These are phyloP conservation scores for Ammospiza caudacuta DNA, from an alignment of 2,113 vertebrate species.

Conservation along the genomic window DNA sequence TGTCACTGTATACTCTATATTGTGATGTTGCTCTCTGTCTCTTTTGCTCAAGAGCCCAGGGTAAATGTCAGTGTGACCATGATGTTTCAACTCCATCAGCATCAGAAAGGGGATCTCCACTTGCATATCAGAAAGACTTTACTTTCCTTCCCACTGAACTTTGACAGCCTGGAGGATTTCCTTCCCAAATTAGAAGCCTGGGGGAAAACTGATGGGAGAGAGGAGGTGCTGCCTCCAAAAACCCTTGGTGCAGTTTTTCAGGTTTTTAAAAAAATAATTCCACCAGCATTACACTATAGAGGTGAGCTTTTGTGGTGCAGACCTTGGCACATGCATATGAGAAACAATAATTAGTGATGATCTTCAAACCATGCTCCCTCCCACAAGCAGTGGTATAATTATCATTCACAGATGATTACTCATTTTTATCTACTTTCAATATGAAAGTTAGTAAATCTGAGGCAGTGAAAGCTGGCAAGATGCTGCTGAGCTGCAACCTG, in stretches of 20 bases:
- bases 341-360: conserved; percentile 24
- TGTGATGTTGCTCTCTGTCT: not conserved
- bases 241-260: not conserved
- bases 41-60: not conserved
- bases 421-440: conserved; percentile 32
- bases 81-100: not conserved
- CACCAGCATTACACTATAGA: not conserved
- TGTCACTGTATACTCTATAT: not conserved
- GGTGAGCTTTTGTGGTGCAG: not conserved
- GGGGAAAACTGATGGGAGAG: not conserved
- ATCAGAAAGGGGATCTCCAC: fast-evolving
- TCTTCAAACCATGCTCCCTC: conserved; percentile 41
- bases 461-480: not conserved
- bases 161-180: not conserved
- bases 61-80: not conserved
- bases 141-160: not conserved
- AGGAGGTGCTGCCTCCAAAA: not conserved
- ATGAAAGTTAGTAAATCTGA: conserved; percentile 12
- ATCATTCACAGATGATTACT: conserved; percentile 40
- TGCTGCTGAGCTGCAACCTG: not conserved
- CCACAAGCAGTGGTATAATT: conserved; percentile 35
- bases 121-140: not conserved
- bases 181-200: not conserved
- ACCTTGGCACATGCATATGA: conserved; percentile 6
- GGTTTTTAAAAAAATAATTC: not conserved